phyloP scores from a whole-genome alignment of 2,113 vertebrate genomes.

The Hepsetus odoe region DNA sequence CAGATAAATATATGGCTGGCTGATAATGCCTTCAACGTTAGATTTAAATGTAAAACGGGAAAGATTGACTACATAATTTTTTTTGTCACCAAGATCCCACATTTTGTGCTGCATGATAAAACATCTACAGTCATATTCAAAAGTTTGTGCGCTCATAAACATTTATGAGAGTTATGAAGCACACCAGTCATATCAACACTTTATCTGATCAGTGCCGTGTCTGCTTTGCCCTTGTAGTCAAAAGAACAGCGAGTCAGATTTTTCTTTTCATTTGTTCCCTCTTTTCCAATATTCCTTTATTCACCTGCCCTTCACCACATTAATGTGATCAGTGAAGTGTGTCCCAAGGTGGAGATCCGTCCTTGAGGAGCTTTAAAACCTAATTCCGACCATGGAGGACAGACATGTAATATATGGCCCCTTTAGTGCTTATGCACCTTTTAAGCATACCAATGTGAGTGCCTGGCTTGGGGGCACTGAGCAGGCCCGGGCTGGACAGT shows the following conservation, averaged over 20 bases:
- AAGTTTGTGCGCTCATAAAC: conserved; percentile 20
- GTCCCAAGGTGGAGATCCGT: conserved; percentile 4
- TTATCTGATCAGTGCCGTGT: conserved; percentile 9
- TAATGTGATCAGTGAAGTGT: background rate
- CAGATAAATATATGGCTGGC: background rate
- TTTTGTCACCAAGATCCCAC: background rate
- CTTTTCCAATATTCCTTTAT: conserved; percentile 13
- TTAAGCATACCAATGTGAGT: background rate
- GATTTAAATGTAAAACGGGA: too few species aligned
- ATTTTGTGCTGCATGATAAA: background rate
- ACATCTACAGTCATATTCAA: conserved; percentile 13
- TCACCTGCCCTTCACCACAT: background rate
- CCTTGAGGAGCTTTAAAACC: background rate
- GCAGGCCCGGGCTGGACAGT: background rate
- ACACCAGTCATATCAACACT: conserved; percentile 14
- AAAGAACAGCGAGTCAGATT: conserved; percentile 12
- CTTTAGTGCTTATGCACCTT: background rate
- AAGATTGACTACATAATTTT: too few species aligned
- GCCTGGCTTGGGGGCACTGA: background rate
- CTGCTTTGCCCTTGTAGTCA: background rate
- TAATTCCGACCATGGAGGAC: conserved; percentile 15
- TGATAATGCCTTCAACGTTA: too few species aligned
- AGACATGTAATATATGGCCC: conserved; percentile 2
- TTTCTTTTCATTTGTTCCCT: background rate
- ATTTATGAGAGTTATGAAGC: conserved; percentile 10